A percentile compares a stretch with the other conserved stretches of the same genome.
Conservation (phyloP, 2,888 invertebrate species). For the Arctia plantaginis region DNA sequence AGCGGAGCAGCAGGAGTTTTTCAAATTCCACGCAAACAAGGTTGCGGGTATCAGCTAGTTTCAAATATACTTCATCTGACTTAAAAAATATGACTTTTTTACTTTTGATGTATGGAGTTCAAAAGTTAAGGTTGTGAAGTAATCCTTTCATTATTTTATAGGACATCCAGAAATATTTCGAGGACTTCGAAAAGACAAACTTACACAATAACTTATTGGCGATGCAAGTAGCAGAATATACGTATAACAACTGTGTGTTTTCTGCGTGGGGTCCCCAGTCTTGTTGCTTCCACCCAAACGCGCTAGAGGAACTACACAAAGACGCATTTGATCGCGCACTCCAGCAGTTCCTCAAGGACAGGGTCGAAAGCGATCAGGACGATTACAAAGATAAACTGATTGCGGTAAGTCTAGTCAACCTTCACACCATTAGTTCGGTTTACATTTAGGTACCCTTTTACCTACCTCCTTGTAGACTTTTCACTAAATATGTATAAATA, state of each 20-base stretch:
- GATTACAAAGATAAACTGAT: conserved; percentile 27
- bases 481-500: too few relatives aligned
- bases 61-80: too few relatives aligned
- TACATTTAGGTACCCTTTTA: neutral
- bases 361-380: conserved; percentile 23
- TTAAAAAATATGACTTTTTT: too few relatives aligned
- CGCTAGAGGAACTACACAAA: conserved; percentile 29
- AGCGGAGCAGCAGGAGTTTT: too few relatives aligned
- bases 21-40: too few relatives aligned
- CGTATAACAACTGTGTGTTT: conserved; percentile 40
- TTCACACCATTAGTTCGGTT: neutral
- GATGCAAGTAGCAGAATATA: conserved; percentile 45
- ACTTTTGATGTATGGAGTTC: neutral
- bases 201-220: conserved; percentile 38
- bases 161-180: conserved; percentile 36
- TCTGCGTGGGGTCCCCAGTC: conserved; percentile 44
- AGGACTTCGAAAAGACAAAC: conserved; percentile 41
- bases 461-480: too few relatives aligned
- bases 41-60: too few relatives aligned
- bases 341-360: conserved; percentile 32
- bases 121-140: neutral
- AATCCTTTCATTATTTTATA: conserved; percentile 23
- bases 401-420: conserved; percentile 11
- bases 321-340: conserved; percentile 20
- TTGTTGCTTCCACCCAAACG: conserved; percentile 46